Base-by-base conservation (phyloP, 2,113 vertebrate species). In the Poeciliopsis turrubarensis region DNA sequence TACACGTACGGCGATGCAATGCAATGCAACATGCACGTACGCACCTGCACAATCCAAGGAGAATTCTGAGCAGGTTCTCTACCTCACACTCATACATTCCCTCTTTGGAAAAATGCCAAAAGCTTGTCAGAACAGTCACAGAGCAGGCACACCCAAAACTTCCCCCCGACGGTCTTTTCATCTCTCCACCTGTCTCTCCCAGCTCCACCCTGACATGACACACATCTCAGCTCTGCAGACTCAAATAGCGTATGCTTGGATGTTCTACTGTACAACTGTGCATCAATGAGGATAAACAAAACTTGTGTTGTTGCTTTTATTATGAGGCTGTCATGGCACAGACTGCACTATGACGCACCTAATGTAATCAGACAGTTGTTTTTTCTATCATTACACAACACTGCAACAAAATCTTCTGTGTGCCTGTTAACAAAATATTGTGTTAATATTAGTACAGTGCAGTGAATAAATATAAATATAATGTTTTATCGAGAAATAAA, bases 101-200 rank as follows among this genome's bases (percentile, higher is more conserved):
- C 78, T 80, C 72, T 84, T 86, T 90, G 87, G 86, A 89, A 80
- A 86, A 87, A 91, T 89, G 88, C 90, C 89, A 89, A 87, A 86
- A 83, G 87, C 91, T 80, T 94, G 92, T 91, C 90, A 86, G 85
- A 89, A 93, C 91, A 93, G 82, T 79, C 51, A 80, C 8, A 29
- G 68, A 73, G 79, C 39, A 75, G 80, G 71, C 86, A 91, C 86
- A 83, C 86, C 86, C 81, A 67, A 27, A 41, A 37, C 75, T 62
- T 60, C 72, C 78, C 77, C 44, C 44, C 30, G 44, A 76, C 81
- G 72, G 69, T 82, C 91, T 87, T 89, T 91, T 90, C 74, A 92
- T 92, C 84, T 87, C 63, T 86, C 77, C 88, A 89, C 83, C 87
- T 89, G 86, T 89, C 80, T 82, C 80, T 82, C 85, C 26, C 78